Conservation (phyloP, 2,888 invertebrate species). For the Agonopterix arenella region DNA sequence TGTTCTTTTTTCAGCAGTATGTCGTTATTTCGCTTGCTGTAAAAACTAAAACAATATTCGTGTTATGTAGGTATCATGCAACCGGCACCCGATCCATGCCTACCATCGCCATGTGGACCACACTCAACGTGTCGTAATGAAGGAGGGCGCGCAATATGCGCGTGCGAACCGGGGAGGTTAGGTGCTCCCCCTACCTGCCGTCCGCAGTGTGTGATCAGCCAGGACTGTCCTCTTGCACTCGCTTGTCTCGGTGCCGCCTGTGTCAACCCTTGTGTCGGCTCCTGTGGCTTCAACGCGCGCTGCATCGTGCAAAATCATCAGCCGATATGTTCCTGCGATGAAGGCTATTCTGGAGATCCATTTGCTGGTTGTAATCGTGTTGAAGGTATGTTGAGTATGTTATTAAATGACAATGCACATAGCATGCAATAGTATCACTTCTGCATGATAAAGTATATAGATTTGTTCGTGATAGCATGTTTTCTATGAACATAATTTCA, state of each 20-base stretch:
- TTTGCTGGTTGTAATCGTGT: slow-evolving; percentile 83
- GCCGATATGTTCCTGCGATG: slow-evolving; percentile 84
- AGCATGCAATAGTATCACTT: neutral
- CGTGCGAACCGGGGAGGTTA: slow-evolving; percentile 84
- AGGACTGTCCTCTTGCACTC: slow-evolving; percentile 85
- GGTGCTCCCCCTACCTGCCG: slow-evolving; percentile 88
- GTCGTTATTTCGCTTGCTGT: no score
- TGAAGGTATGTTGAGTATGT: slow-evolving; percentile 62
- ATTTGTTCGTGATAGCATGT: slow-evolving; percentile 16
- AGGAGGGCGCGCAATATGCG: slow-evolving; percentile 81
- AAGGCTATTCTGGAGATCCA: slow-evolving; percentile 88
- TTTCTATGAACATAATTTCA: slow-evolving; percentile 47
- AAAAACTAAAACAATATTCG: no score
- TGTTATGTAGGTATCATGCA: slow-evolving; percentile 5
- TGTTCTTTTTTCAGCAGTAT: slow-evolving; percentile 3
- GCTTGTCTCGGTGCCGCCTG: slow-evolving; percentile 85
- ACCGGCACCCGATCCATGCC: slow-evolving; percentile 76
- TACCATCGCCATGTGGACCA: slow-evolving; percentile 83
- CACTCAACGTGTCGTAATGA: slow-evolving; percentile 80
- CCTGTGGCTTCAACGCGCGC: slow-evolving; percentile 86
- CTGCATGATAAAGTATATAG: slow-evolving; percentile 8
- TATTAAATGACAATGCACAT: neutral
- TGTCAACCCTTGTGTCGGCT: slow-evolving; percentile 85
- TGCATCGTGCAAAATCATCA: slow-evolving; percentile 86
- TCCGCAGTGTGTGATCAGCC: slow-evolving; percentile 86